These are phyloP conservation scores for Nomada fucata DNA, from an alignment of 2,888 invertebrate genomes.

Conservation along the genomic window DNA sequence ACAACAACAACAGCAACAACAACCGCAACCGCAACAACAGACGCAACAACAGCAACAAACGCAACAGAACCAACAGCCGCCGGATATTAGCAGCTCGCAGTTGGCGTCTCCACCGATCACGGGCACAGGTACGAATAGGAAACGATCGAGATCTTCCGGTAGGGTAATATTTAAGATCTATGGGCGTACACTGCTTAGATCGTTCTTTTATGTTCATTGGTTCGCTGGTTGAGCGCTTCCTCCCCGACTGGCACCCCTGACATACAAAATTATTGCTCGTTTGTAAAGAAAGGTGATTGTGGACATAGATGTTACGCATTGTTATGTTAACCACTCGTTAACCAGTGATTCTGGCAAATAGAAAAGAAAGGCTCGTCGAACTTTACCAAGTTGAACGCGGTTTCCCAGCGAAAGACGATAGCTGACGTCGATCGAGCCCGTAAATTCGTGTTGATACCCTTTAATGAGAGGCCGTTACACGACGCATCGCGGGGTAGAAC, in stretches of 20 bases:
- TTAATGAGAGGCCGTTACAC: conserved; percentile 19
- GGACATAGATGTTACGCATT: no score
- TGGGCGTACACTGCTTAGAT: conserved; percentile 37
- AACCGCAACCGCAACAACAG: conserved; percentile 59
- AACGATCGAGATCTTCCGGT: conserved; percentile 63
- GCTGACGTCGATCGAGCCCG: not conserved
- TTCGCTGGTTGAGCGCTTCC: not conserved
- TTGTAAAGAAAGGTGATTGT: no score
- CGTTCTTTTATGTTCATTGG: conserved; percentile 34
- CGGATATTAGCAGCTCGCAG: conserved; percentile 83
- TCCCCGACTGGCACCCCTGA: not conserved
- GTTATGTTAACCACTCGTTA: not conserved
- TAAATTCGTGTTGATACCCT: not conserved
- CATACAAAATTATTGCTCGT: not conserved
- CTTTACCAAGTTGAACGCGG: not conserved
- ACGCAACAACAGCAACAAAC: conserved; percentile 71
- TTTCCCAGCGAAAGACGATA: conserved; percentile 28
- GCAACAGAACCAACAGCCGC: conserved; percentile 78
- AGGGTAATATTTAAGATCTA: conserved; percentile 59
- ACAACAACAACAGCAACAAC: conserved; percentile 72
- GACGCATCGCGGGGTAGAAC: conserved; percentile 18
- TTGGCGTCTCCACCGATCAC: conserved; percentile 82
- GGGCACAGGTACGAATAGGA: conserved; percentile 81
- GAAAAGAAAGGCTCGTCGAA: conserved; percentile 7
- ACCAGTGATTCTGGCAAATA: not conserved